These are phyloP conservation scores for Dendroctonus valens DNA, from an alignment of 1,140 invertebrate genomes.

Conservation along the genomic window DNA sequence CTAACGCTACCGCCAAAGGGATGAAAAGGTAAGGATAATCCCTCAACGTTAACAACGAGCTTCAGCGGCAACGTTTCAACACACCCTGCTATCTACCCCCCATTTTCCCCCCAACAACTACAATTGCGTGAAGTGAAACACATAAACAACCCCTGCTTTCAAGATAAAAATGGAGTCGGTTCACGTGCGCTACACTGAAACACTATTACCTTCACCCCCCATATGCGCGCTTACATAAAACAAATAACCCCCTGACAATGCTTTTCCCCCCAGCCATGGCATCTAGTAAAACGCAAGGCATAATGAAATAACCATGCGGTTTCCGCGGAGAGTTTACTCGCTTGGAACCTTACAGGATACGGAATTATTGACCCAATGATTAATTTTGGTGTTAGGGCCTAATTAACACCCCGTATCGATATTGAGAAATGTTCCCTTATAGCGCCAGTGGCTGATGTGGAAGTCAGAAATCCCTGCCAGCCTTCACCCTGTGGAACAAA, in stretches of 20 bases:
- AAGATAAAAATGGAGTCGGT: constrained; percentile 28
- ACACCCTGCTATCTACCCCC: constrained; percentile 30
- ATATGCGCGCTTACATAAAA: constrained; percentile 18
- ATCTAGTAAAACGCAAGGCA: constrained; percentile 8
- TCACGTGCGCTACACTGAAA: constrained; percentile 33
- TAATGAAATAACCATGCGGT: constrained; percentile 4
- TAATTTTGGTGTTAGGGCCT: too few relatives aligned
- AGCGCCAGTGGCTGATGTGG: constrained; percentile 42
- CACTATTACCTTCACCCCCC: constrained; percentile 17
- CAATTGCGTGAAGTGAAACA: background rate
- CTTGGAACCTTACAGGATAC: background rate
- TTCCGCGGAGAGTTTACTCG: background rate
- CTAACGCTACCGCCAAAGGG: constrained; percentile 66
- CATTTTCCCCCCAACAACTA: background rate
- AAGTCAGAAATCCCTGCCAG: constrained; percentile 67
- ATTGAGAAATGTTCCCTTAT: constrained; percentile 4
- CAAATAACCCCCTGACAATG: constrained; percentile 11
- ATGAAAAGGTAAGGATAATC: constrained; percentile 48
- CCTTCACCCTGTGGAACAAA: constrained; percentile 81
- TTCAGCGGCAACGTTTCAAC: constrained; percentile 49
- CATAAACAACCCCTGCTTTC: constrained; percentile 28
- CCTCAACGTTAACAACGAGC: constrained; percentile 48
- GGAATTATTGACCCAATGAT: too few relatives aligned
- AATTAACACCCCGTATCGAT: too few relatives aligned
- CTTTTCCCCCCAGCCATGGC: background rate